A percentile compares a stretch with the other conserved stretches of the same genome.
phyloP scores from a whole-genome alignment of 37 sponge, comb jelly and placozoan genomes.

The Mnemiopsis leidyi region DNA sequence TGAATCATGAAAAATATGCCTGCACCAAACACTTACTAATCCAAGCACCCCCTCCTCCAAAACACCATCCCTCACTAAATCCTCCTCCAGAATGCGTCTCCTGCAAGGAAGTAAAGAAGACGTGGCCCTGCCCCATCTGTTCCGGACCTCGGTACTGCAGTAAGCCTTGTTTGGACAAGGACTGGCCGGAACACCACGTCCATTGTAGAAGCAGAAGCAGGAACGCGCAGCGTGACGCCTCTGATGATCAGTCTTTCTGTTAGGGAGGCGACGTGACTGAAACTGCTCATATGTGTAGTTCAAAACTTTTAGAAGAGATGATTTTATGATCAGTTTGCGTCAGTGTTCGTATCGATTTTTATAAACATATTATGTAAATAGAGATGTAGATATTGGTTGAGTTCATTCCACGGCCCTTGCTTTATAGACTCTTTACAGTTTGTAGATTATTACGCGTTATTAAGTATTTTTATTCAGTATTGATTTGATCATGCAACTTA shows the following conservation, averaged over 20 bases:
- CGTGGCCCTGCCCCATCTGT: slow-evolving; percentile 64
- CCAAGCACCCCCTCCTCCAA: too few relatives aligned
- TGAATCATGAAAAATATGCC: too few relatives aligned
- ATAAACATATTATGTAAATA: neutral
- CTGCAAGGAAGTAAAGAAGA: slow-evolving; percentile 18
- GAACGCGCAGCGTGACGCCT: neutral
- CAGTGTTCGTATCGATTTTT: neutral
- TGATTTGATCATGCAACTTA: too few relatives aligned
- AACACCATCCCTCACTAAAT: too few relatives aligned
- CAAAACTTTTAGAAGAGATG: neutral
- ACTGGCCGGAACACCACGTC: slow-evolving; percentile 49
- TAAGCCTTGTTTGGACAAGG: slow-evolving; percentile 18
- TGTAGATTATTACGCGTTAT: too few relatives aligned
- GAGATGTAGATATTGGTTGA: neutral
- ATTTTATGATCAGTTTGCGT: neutral
- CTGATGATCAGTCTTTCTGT: neutral
- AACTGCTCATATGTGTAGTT: too few relatives aligned
- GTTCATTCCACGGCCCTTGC: too few relatives aligned
- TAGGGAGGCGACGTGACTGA: too few relatives aligned
- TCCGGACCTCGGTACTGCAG: slow-evolving; percentile 29
- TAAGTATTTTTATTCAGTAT: too few relatives aligned
- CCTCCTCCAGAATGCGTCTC: slow-evolving; percentile 11
- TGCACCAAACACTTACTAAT: too few relatives aligned
- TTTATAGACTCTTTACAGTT: too few relatives aligned
- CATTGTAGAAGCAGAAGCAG: neutral